Conservation (phyloP, 2,888 invertebrate species). For the Exephanes ischioxanthus region DNA sequence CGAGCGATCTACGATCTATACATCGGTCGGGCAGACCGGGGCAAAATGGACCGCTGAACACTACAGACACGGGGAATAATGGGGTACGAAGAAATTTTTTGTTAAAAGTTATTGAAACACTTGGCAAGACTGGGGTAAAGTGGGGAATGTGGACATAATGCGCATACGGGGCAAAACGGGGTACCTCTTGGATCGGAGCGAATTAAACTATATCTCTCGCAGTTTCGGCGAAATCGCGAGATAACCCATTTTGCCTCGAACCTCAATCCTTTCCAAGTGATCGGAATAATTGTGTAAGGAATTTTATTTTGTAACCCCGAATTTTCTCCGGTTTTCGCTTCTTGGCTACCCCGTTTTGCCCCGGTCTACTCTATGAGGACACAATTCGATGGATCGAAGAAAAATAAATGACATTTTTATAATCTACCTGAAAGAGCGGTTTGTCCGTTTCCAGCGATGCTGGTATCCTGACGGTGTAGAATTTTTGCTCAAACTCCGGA, state of each 20-base stretch:
- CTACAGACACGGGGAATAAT: not conserved
- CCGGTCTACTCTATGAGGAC: not conserved
- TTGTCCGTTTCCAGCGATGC: conserved; percentile 86
- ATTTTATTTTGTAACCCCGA: not conserved
- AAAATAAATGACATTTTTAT: not conserved
- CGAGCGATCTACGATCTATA: conserved; percentile 42
- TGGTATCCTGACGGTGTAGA: conserved; percentile 93
- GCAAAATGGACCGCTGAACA: not conserved
- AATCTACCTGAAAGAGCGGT: conserved; percentile 88
- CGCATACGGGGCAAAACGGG: not conserved
- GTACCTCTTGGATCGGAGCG: not conserved
- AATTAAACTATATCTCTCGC: not conserved
- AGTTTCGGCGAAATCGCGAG: too few relatives aligned
- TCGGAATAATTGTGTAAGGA: not conserved
- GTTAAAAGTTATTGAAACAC: not conserved
- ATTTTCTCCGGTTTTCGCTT: not conserved
- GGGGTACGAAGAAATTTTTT: not conserved
- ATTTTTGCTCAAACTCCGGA: conserved; percentile 93
- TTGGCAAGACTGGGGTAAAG: not conserved
- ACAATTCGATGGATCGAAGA: conserved; percentile 1
- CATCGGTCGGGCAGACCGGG: not conserved
- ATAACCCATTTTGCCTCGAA: too few relatives aligned
- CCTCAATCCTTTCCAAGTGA: not conserved
- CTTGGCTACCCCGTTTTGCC: not conserved
- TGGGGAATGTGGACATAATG: not conserved